Evolutionary conservation across 2,113 vertebrate genomes (phyloP), one percentile per base, ranked within the genome.

Genomic region (Gyps fulvus): DNA sequence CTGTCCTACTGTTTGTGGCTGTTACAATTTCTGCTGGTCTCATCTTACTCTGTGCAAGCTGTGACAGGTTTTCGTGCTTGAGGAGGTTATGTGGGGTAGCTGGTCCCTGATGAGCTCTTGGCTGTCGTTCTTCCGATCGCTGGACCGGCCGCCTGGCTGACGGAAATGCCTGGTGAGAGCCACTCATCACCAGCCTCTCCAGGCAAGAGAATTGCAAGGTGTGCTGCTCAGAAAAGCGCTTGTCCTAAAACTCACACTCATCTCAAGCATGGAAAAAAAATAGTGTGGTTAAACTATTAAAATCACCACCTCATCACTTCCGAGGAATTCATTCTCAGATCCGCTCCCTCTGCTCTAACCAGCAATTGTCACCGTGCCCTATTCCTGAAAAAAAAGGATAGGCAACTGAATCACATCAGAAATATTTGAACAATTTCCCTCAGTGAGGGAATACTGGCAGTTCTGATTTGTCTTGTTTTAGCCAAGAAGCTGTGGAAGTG

Each of bases 391-490:
- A 90, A 57, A 65, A 69, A 34, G 40, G 32, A 52, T 57, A 87
- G 49, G 50, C 26, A 2, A 10, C 58, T 85, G 18, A 84, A 69
- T 87, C 6, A 4, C 57, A 87, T 61, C 5, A 14, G 61, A 94
- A 97, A 65, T 77, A 95, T 58, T 3, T 84, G 57, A 91, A 70
- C 27, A 21, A n/a, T 89, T 89, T 82, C 19, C 21, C 22, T 87
- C 16, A 47, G 19, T 57, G 52, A 69, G 18, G 21, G 38, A 72
- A 36, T 82, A 72, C 87, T 3, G 2, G 34, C 34, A 73, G 29
- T 83, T 94, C 58, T 80, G 43, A 79, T 87, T 61, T 58, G 47
- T 59, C 54, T 89, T 83, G 27, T 84, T 95, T 91, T 82, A 87
- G 70, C 87, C 61, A 83, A 26, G 15, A 85, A 79, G 27, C 58